These are phyloP conservation scores for Neoaliturus tenellus DNA, from an alignment of 2,888 invertebrate species.

Conservation along the genomic window DNA sequence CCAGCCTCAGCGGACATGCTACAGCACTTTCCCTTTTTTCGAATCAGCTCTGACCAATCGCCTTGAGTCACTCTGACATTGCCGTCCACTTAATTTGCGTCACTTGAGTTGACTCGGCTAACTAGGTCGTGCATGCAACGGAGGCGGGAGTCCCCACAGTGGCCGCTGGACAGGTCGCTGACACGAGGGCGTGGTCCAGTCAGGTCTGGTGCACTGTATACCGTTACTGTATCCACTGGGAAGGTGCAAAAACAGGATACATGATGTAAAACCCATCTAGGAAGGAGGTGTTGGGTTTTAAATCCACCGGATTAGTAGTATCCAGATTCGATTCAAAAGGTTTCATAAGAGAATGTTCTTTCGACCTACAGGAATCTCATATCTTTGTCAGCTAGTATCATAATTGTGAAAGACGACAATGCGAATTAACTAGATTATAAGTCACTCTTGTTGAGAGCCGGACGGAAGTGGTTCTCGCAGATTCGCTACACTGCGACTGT, in stretches of 20 bases:
- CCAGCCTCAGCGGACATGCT: background rate
- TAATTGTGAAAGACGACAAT: background rate
- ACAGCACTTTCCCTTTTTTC: constrained; percentile 4
- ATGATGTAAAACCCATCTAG: no score
- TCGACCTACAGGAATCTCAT: no score
- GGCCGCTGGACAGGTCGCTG: constrained; percentile 4
- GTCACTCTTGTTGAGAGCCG: background rate
- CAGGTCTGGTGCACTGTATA: background rate
- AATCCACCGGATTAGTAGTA: no score
- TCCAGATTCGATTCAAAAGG: no score
- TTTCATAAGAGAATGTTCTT: no score
- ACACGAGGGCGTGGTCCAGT: background rate
- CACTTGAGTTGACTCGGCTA: background rate
- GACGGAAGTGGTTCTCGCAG: background rate
- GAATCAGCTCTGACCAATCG: background rate
- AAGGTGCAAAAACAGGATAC: background rate
- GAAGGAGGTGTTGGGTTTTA: no score
- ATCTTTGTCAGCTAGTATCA: no score
- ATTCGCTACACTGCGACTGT: background rate
- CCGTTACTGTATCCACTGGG: background rate
- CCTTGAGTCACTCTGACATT: constrained; percentile 14
- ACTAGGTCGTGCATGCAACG: background rate
- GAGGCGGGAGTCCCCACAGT: background rate
- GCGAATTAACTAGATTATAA: background rate
- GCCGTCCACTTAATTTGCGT: constrained; percentile 33